A percentile compares a stretch with the other conserved stretches of the same genome.
These are phyloP conservation scores for Cuniculus paca DNA, from an alignment of 2,797 vertebrate genomes.

Conservation along the genomic window DNA sequence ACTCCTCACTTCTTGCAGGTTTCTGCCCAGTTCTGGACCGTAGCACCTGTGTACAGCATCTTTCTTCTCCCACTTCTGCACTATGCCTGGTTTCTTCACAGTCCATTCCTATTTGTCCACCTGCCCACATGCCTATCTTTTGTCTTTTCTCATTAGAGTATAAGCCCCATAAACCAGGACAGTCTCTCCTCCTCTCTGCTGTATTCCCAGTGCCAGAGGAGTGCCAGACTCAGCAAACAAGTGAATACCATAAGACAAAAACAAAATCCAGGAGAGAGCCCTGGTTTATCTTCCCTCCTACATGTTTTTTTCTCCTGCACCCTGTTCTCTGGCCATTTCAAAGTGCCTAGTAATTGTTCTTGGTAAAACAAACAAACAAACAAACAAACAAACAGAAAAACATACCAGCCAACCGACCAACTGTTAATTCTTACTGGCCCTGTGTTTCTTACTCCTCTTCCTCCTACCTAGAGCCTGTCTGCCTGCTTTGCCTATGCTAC, in stretches of 20 bases:
- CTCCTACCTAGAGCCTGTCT: neutral
- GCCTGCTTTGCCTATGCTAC: neutral
- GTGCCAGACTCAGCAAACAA: neutral
- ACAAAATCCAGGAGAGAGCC: neutral
- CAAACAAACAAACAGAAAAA: no score
- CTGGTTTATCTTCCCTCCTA: neutral
- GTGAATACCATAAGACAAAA: neutral
- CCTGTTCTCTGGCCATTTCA: neutral
- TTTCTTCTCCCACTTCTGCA: rapidly evolving
- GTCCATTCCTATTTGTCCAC: rapidly evolving
- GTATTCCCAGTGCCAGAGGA: neutral
- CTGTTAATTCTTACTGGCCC: neutral
- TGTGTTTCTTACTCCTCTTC: neutral
- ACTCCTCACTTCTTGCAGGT: no score
- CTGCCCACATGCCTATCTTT: no score
- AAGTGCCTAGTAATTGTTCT: rapidly evolving
- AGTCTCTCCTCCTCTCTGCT: no score
- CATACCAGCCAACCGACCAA: no score
- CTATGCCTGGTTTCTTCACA: neutral
- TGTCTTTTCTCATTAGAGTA: no score
- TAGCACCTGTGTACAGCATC: rapidly evolving
- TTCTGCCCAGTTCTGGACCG: rapidly evolving
- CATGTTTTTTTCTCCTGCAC: rapidly evolving
- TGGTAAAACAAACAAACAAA: neutral
- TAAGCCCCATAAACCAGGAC: neutral